phyloP scores from a whole-genome alignment of 2,113 vertebrate species.

The Hystrix cristata region DNA sequence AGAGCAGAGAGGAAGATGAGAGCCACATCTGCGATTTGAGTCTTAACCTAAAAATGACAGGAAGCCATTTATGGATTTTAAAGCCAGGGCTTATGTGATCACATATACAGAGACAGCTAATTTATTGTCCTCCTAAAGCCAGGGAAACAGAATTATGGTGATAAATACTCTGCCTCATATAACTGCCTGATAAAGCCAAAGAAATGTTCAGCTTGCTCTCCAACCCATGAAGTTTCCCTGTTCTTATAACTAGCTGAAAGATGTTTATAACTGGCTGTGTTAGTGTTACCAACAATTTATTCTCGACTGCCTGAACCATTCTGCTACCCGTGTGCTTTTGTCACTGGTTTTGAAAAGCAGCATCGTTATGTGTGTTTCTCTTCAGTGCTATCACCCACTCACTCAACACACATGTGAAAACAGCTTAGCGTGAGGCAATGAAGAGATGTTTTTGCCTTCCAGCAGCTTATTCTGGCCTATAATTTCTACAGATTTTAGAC shows the following conservation, averaged over 20 bases:
- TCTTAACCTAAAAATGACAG: constrained; percentile 25
- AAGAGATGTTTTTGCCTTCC: not conserved
- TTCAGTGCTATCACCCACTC: not conserved
- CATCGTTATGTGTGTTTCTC: not conserved
- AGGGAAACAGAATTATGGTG: constrained; percentile 41
- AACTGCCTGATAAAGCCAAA: not conserved
- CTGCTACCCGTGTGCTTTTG: too few relatives aligned
- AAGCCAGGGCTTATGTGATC: not conserved
- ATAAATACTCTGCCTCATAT: not conserved
- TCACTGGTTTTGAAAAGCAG: too few relatives aligned
- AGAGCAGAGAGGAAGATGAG: accelerated
- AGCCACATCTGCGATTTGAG: not conserved
- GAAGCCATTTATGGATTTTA: constrained; percentile 15
- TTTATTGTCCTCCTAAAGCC: constrained; percentile 31
- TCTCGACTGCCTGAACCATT: not conserved
- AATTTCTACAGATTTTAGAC: not conserved
- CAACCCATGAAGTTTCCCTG: not conserved
- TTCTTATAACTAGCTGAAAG: not conserved
- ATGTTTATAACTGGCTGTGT: not conserved
- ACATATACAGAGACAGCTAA: not conserved
- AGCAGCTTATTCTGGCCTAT: not conserved
- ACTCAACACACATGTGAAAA: not conserved
- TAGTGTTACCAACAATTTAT: not conserved
- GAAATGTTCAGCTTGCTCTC: not conserved
- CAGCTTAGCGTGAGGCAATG: accelerated